These are phyloP conservation scores for Pomatorhinus ruficollis DNA, from an alignment of 2,113 vertebrate species.

Conservation along the genomic window DNA sequence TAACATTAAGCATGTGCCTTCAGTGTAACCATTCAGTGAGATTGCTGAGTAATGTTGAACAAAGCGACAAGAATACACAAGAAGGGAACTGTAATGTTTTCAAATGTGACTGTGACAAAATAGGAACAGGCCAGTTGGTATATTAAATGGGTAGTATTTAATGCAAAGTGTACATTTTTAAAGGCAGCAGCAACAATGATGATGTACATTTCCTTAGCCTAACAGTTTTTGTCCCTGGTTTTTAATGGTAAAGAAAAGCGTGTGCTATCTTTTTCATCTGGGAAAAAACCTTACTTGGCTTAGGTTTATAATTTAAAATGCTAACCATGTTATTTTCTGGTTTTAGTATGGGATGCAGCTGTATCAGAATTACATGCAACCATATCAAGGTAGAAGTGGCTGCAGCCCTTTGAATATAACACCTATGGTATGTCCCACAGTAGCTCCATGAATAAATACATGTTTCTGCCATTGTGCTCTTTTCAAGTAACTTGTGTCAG, in stretches of 20 bases:
- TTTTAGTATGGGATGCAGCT: constrained; percentile 94
- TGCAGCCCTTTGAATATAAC: constrained; percentile 81
- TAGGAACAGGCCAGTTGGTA: background rate
- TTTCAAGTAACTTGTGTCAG: background rate
- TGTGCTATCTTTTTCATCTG: background rate
- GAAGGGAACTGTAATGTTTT: background rate
- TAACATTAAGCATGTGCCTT: background rate
- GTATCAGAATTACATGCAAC: constrained; percentile 94
- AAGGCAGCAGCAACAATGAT: background rate
- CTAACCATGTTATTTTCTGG: constrained; percentile 47
- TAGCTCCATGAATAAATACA: background rate
- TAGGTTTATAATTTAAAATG: background rate
- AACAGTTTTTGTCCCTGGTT: background rate
- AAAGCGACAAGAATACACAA: background rate
- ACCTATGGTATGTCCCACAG: constrained; percentile 85
- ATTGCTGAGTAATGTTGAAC: background rate
- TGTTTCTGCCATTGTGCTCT: background rate
- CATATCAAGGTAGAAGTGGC: constrained; percentile 83
- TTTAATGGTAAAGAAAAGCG: background rate
- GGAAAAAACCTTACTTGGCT: background rate
- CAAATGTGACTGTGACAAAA: background rate
- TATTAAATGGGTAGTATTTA: background rate
- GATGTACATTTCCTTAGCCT: background rate
- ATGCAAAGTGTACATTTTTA: background rate
- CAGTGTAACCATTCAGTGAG: background rate